These are phyloP conservation scores for Muntiacus reevesi DNA, from an alignment of 2,113 vertebrate species.

Conservation along the genomic window DNA sequence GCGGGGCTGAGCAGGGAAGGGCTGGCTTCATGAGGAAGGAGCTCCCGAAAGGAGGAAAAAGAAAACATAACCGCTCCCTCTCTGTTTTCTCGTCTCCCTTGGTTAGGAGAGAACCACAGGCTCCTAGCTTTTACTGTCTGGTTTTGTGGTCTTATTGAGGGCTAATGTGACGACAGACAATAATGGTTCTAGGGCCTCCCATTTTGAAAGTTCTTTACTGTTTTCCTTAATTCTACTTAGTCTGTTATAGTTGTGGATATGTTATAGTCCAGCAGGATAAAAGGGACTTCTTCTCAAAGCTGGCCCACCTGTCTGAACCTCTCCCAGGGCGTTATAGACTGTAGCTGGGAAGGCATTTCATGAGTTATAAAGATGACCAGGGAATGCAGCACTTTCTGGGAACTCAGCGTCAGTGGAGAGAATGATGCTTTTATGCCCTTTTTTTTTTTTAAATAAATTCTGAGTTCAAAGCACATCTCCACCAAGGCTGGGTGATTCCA, in stretches of 20 bases:
- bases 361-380: background rate
- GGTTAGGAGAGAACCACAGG: constrained; percentile 28
- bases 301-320: background rate
- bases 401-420: background rate
- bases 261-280: background rate
- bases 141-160: constrained; percentile 54
- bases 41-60: background rate
- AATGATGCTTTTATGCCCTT: background rate
- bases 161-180: constrained; percentile 16
- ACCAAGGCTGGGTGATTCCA: background rate
- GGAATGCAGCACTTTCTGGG: background rate
- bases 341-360: background rate
- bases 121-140: constrained; percentile 46
- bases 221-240: background rate
- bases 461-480: background rate
- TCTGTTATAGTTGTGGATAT: background rate
- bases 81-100: background rate
- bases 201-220: background rate
- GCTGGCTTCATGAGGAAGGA: background rate
- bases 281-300: background rate
- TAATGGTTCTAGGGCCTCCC: background rate
- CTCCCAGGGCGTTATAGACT: background rate
- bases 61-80: background rate
- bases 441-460: background rate
- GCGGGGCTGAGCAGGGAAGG: background rate